phyloP scores from a whole-genome alignment of 2,797 vertebrate genomes.

The Carduelis carduelis region DNA sequence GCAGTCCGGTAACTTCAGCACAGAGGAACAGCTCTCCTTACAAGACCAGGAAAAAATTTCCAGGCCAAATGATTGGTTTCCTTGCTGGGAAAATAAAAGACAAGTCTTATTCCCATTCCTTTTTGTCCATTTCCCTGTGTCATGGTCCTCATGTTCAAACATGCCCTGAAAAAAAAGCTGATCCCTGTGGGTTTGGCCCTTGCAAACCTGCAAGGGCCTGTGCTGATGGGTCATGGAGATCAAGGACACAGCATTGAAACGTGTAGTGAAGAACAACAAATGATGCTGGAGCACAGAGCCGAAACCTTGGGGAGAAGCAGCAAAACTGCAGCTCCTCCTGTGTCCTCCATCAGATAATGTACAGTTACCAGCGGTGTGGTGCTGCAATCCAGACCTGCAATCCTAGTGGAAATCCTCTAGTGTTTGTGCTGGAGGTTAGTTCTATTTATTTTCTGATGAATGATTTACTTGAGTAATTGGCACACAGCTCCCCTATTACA shows the following conservation, averaged over 20 bases:
- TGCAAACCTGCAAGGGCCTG: background rate
- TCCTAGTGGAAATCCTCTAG: conserved; percentile 38
- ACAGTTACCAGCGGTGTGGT: background rate
- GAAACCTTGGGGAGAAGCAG: background rate
- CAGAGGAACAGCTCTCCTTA: background rate
- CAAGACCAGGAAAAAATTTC: background rate
- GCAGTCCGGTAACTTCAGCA: background rate
- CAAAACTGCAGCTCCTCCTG: background rate
- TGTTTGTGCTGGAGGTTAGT: conserved; percentile 65
- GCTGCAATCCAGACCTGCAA: conserved; percentile 45
- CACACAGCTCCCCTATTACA: conserved; percentile 60
- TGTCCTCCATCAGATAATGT: background rate
- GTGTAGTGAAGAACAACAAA: fast-evolving
- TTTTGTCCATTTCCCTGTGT: background rate
- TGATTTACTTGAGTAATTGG: conserved; percentile 69
- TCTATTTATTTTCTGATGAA: conserved; percentile 70
- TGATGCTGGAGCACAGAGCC: background rate
- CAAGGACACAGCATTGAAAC: background rate
- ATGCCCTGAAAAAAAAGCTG: background rate
- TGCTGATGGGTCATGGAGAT: background rate
- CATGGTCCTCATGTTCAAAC: background rate
- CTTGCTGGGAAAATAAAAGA: background rate
- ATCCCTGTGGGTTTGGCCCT: background rate
- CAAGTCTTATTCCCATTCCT: background rate
- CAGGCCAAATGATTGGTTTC: background rate